phyloP scores from a whole-genome alignment of 2,888 invertebrate genomes.

The Caenorhabditis angaria region DNA sequence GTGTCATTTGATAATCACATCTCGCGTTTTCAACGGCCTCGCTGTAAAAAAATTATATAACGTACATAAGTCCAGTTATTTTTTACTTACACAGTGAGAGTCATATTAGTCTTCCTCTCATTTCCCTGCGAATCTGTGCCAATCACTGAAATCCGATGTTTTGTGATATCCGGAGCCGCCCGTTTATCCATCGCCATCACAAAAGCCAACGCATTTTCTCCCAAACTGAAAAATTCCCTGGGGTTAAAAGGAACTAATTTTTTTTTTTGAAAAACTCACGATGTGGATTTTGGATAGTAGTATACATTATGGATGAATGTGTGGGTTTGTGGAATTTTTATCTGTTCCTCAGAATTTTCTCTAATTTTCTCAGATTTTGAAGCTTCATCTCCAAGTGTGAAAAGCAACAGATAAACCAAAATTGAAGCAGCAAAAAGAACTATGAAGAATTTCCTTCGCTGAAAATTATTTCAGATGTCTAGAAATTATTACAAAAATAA shows the following conservation, averaged over 20 bases:
- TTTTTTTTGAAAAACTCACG: conserved; percentile 11
- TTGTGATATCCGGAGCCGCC: background rate
- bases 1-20: conserved; percentile 2
- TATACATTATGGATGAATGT: conserved; percentile 19
- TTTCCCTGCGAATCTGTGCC: background rate
- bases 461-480: no score
- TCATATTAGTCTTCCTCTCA: background rate
- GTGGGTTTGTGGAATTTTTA: conserved; percentile 10
- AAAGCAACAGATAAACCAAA: no score
- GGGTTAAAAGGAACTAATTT: background rate
- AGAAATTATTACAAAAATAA: no score
- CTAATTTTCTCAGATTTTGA: no score
- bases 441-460: no score
- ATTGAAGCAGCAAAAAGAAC: no score
- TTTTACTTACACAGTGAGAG: background rate
- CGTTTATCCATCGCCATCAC: background rate
- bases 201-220: conserved; percentile 3
- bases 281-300: conserved; percentile 22
- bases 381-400: no score
- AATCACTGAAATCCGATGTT: background rate
- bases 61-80: background rate
- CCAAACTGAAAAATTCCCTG: background rate
- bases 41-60: no score
- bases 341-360: no score
- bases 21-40: background rate